Base-by-base conservation (phyloP, 2,888 invertebrate species). In the Ornithoptera alexandrae region DNA sequence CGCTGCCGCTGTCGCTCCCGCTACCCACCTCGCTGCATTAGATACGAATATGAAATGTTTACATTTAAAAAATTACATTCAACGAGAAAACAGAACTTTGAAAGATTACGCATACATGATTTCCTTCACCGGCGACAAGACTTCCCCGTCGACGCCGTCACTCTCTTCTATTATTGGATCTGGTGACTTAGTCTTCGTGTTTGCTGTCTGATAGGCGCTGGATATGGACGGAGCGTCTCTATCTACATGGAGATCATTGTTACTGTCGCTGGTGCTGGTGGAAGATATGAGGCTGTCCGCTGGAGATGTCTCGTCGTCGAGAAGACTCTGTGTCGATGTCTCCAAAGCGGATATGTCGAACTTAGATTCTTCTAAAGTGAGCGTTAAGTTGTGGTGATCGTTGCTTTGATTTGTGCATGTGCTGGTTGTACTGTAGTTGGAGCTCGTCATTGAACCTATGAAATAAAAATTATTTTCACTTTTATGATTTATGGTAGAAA, bases 241-340 rank as follows among this genome's bases (percentile, higher is more conserved):
- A 71, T 92, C 93, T n/a, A 90, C 84, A 6, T 87, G 88, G 71
- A 92, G 78, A 67, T 93, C 92, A 70, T 94, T 94, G 69, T 94
- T 94, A 0, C 93, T 93, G 75, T 94, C 95, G 65, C 94, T 94
- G 17, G 94, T 94, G 77, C 95, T 95, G 1, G 92, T 92, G 0
- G 93, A 93, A 56, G 94, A 95, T 72, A 96, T 95, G 65, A 96
- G 87, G 80, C 96, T 96, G 77, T 96, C 97, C 0, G 96, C 96
- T 18, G 97, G 97, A 0, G 97, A 97, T 0, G 96, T 96, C 81
- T 97, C 97, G 78, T 97, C 97, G 74, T 97, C 97, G 46, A 97
- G 89, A 50, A 97, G 86, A 70, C 94, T 94, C 58, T 94, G 95
- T 0, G 94, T 94, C 59, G 95, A 95, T 22, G 94, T 93, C 72